Base-by-base conservation (phyloP, 2,888 invertebrate genomes). In the Venusia cambrica region DNA sequence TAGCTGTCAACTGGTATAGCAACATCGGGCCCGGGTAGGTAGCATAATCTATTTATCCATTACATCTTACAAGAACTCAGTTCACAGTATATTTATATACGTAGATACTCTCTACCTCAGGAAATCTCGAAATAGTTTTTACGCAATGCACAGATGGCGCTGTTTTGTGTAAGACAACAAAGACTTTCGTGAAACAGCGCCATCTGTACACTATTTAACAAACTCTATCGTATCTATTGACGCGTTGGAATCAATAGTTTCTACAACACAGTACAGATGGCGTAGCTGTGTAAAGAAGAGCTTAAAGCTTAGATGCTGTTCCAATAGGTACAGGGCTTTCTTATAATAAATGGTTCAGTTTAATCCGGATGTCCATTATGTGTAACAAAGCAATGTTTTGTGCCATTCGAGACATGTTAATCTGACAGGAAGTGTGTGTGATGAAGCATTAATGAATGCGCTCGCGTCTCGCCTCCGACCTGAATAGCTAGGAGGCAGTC, bases 311-410 rank as follows among this genome's bases (percentile, higher is more conserved):
- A n/a, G n/a, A n/a, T n/a, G n/a, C n/a, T n/a, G n/a, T n/a, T n/a
- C n/a, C n/a, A n/a, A n/a, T n/a, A n/a, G n/a, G n/a, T n/a, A n/a
- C n/a, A n/a, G n/a, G 19, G 13, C 25, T 36, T 34, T 26, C 18
- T 8, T 21, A 33, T 25, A 16, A 5, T 34, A 2, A 32, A 29
- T 28, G 6, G 28, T 38, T 24, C 11, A n/a, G 21, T 1, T 15
- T 25, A 35, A 39, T 39, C 46, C 46, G 42, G 42, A 39, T 28
- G 26, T 37, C 29, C 34, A 19, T 16, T 16, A 25, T 7, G 8
- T 16, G 35, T 25, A 14, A 38, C 28, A 32, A 34, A 5, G 16
- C 12, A 25, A n/a, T 24, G 14, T 29, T 29, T 29, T 25, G 18
- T 37, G 24, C 22, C 12, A 25, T 20, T 28, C 26, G 18, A 32